Conservation (phyloP, 1,140 invertebrate species). For the Trinorchestia longiramus region DNA sequence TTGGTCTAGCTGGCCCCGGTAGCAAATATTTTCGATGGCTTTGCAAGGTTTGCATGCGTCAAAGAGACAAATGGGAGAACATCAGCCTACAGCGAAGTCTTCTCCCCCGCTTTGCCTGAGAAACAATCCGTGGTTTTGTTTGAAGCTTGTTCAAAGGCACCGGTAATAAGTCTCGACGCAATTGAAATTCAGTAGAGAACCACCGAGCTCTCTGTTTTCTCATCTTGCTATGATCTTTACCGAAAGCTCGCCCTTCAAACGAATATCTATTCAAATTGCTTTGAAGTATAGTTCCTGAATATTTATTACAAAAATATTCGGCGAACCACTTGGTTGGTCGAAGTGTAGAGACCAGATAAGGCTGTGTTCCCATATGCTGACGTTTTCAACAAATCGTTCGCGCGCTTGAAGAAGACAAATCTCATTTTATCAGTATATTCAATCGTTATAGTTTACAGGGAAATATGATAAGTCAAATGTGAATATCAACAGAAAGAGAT, state of each 20-base stretch:
- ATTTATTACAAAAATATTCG: constrained; percentile 53
- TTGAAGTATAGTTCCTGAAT: constrained; percentile 48
- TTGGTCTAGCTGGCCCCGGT: not conserved
- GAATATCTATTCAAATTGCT: constrained; percentile 54
- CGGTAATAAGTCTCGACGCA: constrained; percentile 52
- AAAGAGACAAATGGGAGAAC: constrained; percentile 33
- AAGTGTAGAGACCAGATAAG: not conserved
- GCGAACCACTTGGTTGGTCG: not conserved
- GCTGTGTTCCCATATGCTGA: not conserved
- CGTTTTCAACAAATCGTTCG: not conserved
- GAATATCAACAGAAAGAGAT: not conserved
- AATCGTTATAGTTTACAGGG: not conserved
- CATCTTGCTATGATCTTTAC: constrained; percentile 47
- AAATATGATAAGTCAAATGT: not conserved
- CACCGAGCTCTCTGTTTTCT: constrained; percentile 34
- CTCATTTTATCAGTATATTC: not conserved
- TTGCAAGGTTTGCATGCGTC: constrained; percentile 19
- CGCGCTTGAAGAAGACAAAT: not conserved
- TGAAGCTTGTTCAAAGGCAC: constrained; percentile 48
- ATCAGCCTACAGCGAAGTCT: constrained; percentile 51
- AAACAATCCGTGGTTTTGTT: constrained; percentile 43
- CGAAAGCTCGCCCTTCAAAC: constrained; percentile 51
- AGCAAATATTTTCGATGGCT: not conserved
- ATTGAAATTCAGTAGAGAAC: constrained; percentile 52
- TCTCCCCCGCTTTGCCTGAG: constrained; percentile 32